Conservation (phyloP, 2,797 vertebrate species). For the Lacerta viridis region DNA sequence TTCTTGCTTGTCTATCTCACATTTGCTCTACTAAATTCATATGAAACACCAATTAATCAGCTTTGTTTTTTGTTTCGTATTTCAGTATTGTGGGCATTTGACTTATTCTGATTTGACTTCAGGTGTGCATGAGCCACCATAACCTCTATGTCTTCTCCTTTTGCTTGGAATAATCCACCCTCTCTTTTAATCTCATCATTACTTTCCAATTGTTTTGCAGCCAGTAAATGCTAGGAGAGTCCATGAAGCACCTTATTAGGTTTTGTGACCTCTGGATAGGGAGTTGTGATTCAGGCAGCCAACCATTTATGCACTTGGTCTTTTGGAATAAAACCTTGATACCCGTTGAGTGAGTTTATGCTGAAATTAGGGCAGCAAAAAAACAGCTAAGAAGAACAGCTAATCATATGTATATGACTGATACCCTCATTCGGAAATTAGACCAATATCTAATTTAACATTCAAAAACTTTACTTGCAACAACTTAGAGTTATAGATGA, state of each 20-base stretch:
- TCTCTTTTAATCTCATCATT: not conserved
- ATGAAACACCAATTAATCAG: not conserved
- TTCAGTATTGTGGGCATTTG: not conserved
- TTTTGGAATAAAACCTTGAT: not conserved
- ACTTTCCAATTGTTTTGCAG: not conserved
- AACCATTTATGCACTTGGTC: not conserved
- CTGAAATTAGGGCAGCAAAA: too few species aligned
- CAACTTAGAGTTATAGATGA: too few species aligned
- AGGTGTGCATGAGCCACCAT: too few species aligned
- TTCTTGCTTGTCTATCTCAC: not conserved
- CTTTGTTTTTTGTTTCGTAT: not conserved
- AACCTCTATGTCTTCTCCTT: not conserved
- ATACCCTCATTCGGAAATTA: too few species aligned
- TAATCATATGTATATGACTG: too few species aligned
- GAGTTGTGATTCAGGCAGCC: too few species aligned
- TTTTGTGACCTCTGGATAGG: not conserved
- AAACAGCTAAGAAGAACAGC: too few species aligned
- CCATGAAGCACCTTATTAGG: not conserved
- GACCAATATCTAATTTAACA: too few species aligned
- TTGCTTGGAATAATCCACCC: not conserved
- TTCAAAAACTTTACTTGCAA: too few species aligned
- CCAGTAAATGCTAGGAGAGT: not conserved
- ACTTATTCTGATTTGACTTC: not conserved
- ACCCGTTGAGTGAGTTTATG: too few species aligned
- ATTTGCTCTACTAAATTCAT: not conserved